Evolutionary conservation across 1,140 invertebrate species (phyloP), one percentile per base, ranked within the genome.

Genomic region (Penaeus chinensis): DNA sequence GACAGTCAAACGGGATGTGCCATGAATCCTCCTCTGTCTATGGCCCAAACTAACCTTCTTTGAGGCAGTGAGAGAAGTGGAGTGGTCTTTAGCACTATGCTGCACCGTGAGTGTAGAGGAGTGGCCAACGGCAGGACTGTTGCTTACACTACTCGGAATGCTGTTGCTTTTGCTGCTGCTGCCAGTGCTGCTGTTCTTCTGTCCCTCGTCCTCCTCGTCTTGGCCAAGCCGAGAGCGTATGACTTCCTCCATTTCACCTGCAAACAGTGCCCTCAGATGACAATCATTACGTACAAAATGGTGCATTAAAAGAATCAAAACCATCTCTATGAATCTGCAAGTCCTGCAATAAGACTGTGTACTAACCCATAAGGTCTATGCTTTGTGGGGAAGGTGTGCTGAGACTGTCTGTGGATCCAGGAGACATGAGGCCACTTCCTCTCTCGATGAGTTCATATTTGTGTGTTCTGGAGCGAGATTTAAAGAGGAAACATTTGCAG

Each of bases 181-280:
- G 42, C 82, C 66, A 37, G 54, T 13, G 79, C 42, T 19, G 54
- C 11, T 54, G 54, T 54, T 54, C 54, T 16, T 11, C 54, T 0
- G 71, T 16, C 54, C 71, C 8, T 84, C 83, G n/a, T 60, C 71
- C 54, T 86, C 84, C 22, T 24, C 60, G 11, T 80, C 65, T 10
- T 80, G 61, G n/a, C 77, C 84, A n/a, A 86, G 65, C 61, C 61
- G 65, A 4, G 84, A 62, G 63, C 78, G 61, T 62, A 86, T 80
- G 18, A 86, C 80, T 42, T 86, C 84, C 27, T 86, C 84, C 84
- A 42, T 86, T 32, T 86, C 84, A 60, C 84, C 84, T 86, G 63
- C 24, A 20, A 65, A 11, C 24, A 82, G 47, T 47, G 47, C 11
- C 47, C 47, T 47, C 47, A 5, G 47, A 47, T 47, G 47, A 13